Percentiles rank a stretch among this genome's conserved stretches.
Evolutionary conservation across 2,888 invertebrate species (phyloP).

Genomic region (Trachelus stipa): DNA sequence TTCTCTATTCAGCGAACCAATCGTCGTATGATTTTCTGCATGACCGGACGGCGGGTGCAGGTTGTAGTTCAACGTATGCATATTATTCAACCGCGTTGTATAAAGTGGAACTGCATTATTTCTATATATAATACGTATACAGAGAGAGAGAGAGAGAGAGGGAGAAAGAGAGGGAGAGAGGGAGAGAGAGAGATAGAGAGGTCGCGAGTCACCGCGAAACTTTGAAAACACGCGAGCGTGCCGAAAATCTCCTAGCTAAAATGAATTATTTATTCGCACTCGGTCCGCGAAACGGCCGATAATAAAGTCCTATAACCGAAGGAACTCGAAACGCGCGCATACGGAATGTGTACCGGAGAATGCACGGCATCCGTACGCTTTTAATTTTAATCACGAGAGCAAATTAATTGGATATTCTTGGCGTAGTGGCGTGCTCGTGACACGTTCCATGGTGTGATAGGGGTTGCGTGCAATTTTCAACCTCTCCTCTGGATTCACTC

Average conservation of each 20-base stretch:
- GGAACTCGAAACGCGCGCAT: constrained; percentile 5
- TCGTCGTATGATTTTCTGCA: background rate
- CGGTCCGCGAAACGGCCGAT: background rate
- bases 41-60: background rate
- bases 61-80: background rate
- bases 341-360: constrained; percentile 2
- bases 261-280: background rate
- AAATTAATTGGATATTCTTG: constrained; percentile 54
- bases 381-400: constrained; percentile 52
- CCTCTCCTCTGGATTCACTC: constrained; percentile 8
- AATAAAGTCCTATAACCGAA: constrained; percentile 1
- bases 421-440: constrained; percentile 45
- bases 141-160: too few relatives aligned
- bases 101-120: background rate
- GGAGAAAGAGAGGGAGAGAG: background rate
- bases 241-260: constrained; percentile 1
- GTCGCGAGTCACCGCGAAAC: background rate
- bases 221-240: background rate
- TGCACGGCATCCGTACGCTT: constrained; percentile 25
- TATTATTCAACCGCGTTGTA: background rate
- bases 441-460: constrained; percentile 40
- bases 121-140: too few relatives aligned
- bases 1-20: background rate
- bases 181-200: background rate
- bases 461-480: constrained; percentile 28